Evolutionary conservation across 2,113 vertebrate genomes (phyloP).

Genomic region (Phycodurus eques): DNA sequence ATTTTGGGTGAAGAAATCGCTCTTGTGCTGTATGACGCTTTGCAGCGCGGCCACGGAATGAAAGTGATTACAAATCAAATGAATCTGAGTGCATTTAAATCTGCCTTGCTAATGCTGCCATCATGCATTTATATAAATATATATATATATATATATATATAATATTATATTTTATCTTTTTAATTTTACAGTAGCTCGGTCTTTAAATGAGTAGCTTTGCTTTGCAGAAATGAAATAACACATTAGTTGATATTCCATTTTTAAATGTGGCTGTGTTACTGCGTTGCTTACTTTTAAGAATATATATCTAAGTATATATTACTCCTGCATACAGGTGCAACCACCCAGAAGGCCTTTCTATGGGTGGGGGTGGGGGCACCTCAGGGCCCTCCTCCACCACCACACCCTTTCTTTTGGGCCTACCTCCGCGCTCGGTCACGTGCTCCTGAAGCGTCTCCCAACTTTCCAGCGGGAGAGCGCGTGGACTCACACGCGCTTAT

Average conservation of each 20-base stretch:
- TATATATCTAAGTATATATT: neutral
- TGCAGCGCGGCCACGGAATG: neutral
- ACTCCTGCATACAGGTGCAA: slow-evolving; percentile 7
- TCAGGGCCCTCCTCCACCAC: slow-evolving; percentile 4
- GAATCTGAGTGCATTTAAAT: neutral
- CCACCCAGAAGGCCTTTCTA: neutral
- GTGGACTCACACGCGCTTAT: slow-evolving; percentile 64
- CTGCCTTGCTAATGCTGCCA: neutral
- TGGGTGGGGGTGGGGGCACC: neutral
- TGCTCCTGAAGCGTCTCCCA: slow-evolving; percentile 73
- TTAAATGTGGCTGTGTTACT: neutral
- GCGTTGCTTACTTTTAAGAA: neutral
- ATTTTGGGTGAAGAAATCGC: neutral
- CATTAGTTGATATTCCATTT: neutral
- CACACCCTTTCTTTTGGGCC: slow-evolving; percentile 24
- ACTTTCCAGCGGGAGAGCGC: slow-evolving; percentile 59
- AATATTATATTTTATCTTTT: too few relatives aligned
- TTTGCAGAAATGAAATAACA: neutral
- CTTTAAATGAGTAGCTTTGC: neutral
- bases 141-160: too few relatives aligned
- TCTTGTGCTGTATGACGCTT: too few relatives aligned
- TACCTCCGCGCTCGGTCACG: slow-evolving; percentile 76
- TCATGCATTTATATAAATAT: too few relatives aligned
- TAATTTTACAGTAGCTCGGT: neutral
- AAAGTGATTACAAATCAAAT: neutral